A percentile compares a stretch with the other conserved stretches of the same genome.
Conservation (phyloP, 2,797 vertebrate species). For the Myotis pilosus region DNA sequence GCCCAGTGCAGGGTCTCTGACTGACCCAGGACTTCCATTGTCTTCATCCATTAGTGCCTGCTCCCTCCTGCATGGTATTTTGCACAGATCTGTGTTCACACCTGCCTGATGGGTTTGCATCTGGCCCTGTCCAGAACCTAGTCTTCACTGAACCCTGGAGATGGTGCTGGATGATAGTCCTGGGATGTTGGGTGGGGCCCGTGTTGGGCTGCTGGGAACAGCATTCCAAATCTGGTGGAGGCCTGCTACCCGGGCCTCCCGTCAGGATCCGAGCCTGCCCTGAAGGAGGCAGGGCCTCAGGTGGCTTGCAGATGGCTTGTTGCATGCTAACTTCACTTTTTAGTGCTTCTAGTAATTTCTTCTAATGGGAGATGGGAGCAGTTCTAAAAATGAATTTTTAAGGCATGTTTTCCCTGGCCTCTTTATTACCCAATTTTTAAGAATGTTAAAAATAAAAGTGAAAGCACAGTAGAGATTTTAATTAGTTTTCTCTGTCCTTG, state of each 20-base stretch:
- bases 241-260: not conserved
- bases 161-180: too few species aligned
- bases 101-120: not conserved
- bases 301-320: not conserved
- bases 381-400: constrained; percentile 30
- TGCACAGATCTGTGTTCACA: not conserved
- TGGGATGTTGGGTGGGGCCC: too few species aligned
- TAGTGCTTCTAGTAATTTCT: not conserved
- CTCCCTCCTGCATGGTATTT: not conserved
- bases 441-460: not conserved
- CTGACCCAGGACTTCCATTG: too few species aligned
- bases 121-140: not conserved
- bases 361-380: not conserved
- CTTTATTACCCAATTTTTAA: constrained; percentile 15
- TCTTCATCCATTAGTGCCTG: not conserved
- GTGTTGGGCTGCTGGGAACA: not conserved
- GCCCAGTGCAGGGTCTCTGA: not conserved
- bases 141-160: not conserved
- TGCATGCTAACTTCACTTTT: not conserved
- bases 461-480: constrained; percentile 42
- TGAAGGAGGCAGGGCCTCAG: not conserved
- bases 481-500: constrained; percentile 16
- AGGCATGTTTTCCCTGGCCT: not conserved
- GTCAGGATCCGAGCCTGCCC: not conserved
- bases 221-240: not conserved